Conservation (phyloP, 1,140 invertebrate genomes). For the Pissodes strobi region DNA sequence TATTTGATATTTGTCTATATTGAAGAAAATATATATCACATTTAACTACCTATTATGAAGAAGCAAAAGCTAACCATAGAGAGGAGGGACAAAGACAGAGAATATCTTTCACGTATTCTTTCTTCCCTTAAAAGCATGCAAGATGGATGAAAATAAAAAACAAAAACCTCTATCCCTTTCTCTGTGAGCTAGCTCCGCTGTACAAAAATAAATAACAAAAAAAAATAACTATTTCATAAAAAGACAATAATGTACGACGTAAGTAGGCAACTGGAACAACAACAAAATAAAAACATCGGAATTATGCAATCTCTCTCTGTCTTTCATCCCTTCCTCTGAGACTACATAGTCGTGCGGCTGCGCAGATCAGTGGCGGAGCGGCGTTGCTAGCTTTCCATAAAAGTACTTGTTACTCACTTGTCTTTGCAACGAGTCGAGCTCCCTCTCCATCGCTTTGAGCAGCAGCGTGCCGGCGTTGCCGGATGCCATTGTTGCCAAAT, state of each 20-base stretch:
- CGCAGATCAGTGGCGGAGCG: constrained; percentile 4
- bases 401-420: constrained; percentile 74
- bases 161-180: constrained; percentile 15
- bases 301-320: constrained; percentile 9
- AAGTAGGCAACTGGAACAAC: no score
- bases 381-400: constrained; percentile 15
- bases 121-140: background rate
- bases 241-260: no score
- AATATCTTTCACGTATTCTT: background rate
- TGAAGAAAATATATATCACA: no score
- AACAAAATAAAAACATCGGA: constrained; percentile 12
- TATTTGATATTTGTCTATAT: no score
- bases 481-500: constrained; percentile 85
- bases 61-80: constrained; percentile 30
- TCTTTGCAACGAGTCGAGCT: constrained; percentile 91
- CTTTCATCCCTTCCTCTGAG: constrained; percentile 9
- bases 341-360: constrained; percentile 11
- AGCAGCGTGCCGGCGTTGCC: constrained; percentile 68
- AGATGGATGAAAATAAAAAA: background rate
- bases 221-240: background rate
- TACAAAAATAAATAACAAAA: constrained; percentile 3
- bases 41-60: background rate
- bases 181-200: constrained; percentile 22
- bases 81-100: constrained; percentile 35
- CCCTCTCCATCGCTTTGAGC: constrained; percentile 88